phyloP scores from a whole-genome alignment of 2,888 invertebrate genomes.

The Pelosia muscerda region DNA sequence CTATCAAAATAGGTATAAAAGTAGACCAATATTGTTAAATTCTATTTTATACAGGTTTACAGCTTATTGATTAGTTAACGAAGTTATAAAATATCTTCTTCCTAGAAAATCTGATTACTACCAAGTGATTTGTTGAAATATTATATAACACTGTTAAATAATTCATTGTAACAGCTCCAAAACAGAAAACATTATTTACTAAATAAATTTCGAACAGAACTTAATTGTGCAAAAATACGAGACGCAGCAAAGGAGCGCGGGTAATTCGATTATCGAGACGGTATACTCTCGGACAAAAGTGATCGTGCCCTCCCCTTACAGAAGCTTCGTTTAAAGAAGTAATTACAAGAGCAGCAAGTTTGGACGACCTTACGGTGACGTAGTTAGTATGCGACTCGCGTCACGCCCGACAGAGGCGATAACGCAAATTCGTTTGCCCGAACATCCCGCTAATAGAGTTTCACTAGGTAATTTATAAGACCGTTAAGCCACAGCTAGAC shows the following conservation, averaged over 20 bases:
- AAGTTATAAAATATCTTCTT: neutral
- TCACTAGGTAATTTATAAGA: slow-evolving; percentile 84
- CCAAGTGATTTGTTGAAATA: slow-evolving; percentile 28
- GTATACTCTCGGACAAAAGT: slow-evolving; percentile 73
- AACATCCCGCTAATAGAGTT: slow-evolving; percentile 87
- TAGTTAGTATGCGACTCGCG: slow-evolving; percentile 82
- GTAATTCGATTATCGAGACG: slow-evolving; percentile 77
- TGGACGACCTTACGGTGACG: slow-evolving; percentile 66
- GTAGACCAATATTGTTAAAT: too few species aligned
- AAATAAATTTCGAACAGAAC: slow-evolving; percentile 54
- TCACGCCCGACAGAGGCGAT: slow-evolving; percentile 79
- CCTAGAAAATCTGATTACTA: slow-evolving; percentile 18
- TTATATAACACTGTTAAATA: slow-evolving; percentile 39
- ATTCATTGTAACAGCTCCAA: slow-evolving; percentile 41
- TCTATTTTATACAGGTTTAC: neutral
- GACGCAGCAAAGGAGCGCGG: slow-evolving; percentile 56
- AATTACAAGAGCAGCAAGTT: slow-evolving; percentile 82
- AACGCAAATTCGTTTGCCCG: slow-evolving; percentile 86
- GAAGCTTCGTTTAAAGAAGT: slow-evolving; percentile 84
- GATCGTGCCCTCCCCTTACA: slow-evolving; percentile 69
- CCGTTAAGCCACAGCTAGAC: slow-evolving; percentile 76
- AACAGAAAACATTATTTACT: slow-evolving; percentile 52
- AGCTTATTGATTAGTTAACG: neutral
- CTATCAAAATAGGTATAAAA: too few species aligned
- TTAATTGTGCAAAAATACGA: slow-evolving; percentile 59